Conservation (phyloP, 1,140 invertebrate genomes). For the Ylistrum balloti region DNA sequence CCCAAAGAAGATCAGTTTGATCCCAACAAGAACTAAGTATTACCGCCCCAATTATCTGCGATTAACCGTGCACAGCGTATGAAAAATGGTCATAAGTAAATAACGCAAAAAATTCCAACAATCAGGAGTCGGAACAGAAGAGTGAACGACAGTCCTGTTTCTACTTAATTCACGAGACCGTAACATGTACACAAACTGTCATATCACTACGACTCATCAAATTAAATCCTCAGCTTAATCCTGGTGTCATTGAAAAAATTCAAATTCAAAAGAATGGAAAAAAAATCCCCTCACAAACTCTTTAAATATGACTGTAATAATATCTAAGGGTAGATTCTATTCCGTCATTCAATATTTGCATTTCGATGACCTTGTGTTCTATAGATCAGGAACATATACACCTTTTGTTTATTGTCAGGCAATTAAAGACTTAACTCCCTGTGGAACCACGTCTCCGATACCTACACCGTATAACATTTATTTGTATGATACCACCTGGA, state of each 20-base stretch:
- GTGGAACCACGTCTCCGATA: background rate
- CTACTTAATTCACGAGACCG: slow-evolving; percentile 23
- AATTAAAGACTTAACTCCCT: background rate
- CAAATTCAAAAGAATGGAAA: background rate
- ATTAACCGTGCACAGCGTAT: background rate
- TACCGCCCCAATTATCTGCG: background rate
- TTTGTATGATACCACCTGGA: background rate
- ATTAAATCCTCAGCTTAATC: slow-evolving; percentile 20
- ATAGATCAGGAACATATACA: background rate
- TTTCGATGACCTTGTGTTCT: background rate
- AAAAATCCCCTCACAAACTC: background rate
- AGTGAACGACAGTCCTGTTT: background rate
- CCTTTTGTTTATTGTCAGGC: slow-evolving; percentile 4
- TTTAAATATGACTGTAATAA: background rate
- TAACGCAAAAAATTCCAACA: background rate
- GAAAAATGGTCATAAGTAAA: slow-evolving; percentile 15
- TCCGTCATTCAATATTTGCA: slow-evolving; percentile 1
- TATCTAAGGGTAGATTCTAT: background rate
- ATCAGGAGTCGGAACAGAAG: background rate
- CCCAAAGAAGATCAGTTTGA: slow-evolving; percentile 38
- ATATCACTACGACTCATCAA: slow-evolving; percentile 14
- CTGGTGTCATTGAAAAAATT: background rate
- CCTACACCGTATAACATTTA: background rate
- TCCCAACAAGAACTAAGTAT: slow-evolving; percentile 5
- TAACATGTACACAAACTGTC: slow-evolving; percentile 34